These are phyloP conservation scores for Gryllus longicercus DNA, from an alignment of 2,888 invertebrate species.

Conservation along the genomic window DNA sequence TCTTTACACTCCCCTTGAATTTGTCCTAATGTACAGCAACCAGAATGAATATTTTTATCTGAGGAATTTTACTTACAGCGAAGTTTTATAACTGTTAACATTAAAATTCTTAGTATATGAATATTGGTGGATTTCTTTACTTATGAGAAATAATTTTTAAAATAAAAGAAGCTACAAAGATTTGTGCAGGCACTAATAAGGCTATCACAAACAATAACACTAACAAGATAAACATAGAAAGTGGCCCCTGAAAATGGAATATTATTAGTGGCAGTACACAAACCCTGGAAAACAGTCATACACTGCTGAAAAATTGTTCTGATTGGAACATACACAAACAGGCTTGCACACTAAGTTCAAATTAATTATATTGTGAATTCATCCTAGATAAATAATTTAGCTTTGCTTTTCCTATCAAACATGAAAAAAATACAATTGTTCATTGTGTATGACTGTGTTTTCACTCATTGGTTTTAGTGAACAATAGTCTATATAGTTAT, in stretches of 20 bases:
- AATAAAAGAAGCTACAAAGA: not conserved
- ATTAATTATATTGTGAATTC: too few relatives aligned
- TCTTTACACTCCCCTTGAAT: too few relatives aligned
- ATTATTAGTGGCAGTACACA: conserved; percentile 17
- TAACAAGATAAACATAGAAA: not conserved
- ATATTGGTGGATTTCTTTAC: not conserved
- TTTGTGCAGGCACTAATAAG: conserved; percentile 17
- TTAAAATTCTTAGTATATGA: not conserved
- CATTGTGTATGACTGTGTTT: conserved; percentile 3
- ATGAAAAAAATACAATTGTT: not conserved
- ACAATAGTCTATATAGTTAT: not conserved
- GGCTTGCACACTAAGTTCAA: too few relatives aligned
- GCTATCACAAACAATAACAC: conserved; percentile 4
- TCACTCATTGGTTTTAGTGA: conserved; percentile 17
- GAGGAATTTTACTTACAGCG: too few relatives aligned
- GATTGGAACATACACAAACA: too few relatives aligned
- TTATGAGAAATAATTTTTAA: not conserved
- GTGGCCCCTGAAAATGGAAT: conserved; percentile 7
- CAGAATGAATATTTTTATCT: too few relatives aligned
- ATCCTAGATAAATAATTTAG: too few relatives aligned
- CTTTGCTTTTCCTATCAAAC: too few relatives aligned
- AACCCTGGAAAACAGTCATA: not conserved
- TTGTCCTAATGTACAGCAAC: too few relatives aligned
- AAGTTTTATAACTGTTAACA: not conserved
- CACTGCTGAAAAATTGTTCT: not conserved